Percentiles rank a stretch among this genome's conserved stretches.
These are phyloP conservation scores for Eupithecia subfuscata DNA, from an alignment of 2,888 invertebrate genomes.

Conservation along the genomic window DNA sequence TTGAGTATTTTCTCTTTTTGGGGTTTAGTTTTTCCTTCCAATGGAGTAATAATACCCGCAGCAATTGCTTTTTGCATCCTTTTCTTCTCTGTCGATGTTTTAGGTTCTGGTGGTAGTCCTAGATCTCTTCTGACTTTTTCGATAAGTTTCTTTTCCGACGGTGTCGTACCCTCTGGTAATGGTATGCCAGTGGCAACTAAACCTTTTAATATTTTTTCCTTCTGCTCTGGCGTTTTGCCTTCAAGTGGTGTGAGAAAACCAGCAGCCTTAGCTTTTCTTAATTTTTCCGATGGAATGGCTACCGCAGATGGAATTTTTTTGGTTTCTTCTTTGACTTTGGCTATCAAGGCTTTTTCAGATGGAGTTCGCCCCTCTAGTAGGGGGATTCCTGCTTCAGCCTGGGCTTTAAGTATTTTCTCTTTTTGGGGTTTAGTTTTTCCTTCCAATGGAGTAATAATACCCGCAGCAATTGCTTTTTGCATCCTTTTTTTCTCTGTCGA, in stretches of 20 bases:
- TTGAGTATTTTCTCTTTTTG: background rate
- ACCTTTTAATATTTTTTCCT: slow-evolving; percentile 48
- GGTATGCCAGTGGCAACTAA: slow-evolving; percentile 49
- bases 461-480: background rate
- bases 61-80: slow-evolving; percentile 44
- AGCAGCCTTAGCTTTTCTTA: slow-evolving; percentile 39
- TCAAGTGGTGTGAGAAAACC: slow-evolving; percentile 45
- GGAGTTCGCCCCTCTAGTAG: background rate
- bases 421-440: slow-evolving; percentile 45
- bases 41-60: slow-evolving; percentile 41
- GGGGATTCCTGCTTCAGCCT: slow-evolving; percentile 37
- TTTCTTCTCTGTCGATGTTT: slow-evolving; percentile 39
- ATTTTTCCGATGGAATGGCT: slow-evolving; percentile 32
- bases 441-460: slow-evolving; percentile 30
- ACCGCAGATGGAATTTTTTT: background rate
- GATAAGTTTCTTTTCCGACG: slow-evolving; percentile 50
- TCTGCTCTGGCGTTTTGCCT: slow-evolving; percentile 49
- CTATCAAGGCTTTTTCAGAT: background rate
- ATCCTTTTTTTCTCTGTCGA: background rate
- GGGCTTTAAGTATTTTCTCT: slow-evolving; percentile 41
- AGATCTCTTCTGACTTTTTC: slow-evolving; percentile 50
- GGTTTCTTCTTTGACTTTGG: background rate
- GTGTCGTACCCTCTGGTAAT: slow-evolving; percentile 52
- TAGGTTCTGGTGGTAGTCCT: slow-evolving; percentile 34
- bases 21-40: background rate